phyloP scores from a whole-genome alignment of 2,113 vertebrate genomes.

The Hystrix brachyura region DNA sequence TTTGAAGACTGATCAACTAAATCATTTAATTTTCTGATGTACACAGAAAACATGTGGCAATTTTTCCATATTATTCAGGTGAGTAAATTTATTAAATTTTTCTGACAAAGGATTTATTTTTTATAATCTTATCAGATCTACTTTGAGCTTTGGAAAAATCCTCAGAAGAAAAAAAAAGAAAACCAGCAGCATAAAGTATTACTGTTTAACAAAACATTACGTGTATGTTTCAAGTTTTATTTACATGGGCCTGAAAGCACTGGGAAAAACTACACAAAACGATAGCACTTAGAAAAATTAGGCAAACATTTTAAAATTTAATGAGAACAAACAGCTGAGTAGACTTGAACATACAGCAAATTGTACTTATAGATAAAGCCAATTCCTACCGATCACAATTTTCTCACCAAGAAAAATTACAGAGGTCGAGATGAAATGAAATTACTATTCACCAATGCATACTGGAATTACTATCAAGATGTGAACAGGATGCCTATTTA shows the following conservation, averaged over 20 bases:
- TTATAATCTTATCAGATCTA: slow-evolving; percentile 43
- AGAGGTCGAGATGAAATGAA: slow-evolving; percentile 10
- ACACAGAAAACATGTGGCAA: background rate
- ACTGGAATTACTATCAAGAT: background rate
- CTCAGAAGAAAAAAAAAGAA: slow-evolving; percentile 1
- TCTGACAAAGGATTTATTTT: slow-evolving; percentile 56
- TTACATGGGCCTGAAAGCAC: background rate
- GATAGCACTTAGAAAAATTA: slow-evolving; percentile 1
- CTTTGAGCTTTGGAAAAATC: slow-evolving; percentile 49
- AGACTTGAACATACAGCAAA: background rate
- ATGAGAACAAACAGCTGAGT: background rate
- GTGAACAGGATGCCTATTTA: slow-evolving; percentile 9
- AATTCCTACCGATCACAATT: slow-evolving; percentile 5
- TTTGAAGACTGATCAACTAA: slow-evolving; percentile 22
- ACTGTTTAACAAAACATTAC: slow-evolving; percentile 1
- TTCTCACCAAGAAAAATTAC: slow-evolving; percentile 6
- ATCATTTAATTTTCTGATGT: slow-evolving; percentile 46
- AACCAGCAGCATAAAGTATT: background rate
- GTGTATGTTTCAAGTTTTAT: background rate
- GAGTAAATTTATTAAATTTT: slow-evolving; percentile 30
- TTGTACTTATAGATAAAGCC: background rate
- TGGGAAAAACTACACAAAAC: slow-evolving; percentile 6
- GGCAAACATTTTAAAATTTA: slow-evolving; percentile 33
- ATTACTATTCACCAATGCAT: background rate
- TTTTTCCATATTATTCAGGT: background rate